phyloP scores from a whole-genome alignment of 2,797 vertebrate genomes.

The Crocodylus rhombifer region DNA sequence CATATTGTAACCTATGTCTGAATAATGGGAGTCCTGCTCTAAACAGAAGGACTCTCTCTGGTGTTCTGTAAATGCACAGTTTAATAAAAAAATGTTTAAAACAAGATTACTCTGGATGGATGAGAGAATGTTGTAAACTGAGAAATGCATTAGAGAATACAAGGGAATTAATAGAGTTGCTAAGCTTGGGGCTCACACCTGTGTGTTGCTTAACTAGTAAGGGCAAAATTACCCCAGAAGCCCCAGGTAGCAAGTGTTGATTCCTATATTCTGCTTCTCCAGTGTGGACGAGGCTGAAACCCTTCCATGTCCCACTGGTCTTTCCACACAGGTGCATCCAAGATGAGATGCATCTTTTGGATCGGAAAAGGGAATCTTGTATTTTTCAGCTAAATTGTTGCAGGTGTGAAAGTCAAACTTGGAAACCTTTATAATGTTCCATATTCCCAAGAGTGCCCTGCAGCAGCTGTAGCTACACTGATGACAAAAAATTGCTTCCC shows the following conservation, averaged over 20 bases:
- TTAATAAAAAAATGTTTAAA: neutral
- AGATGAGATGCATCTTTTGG: neutral
- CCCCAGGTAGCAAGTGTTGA: rapidly evolving
- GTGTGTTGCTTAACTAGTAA: rapidly evolving
- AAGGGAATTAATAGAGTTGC: neutral
- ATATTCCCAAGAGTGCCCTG: neutral
- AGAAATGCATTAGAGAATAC: rapidly evolving
- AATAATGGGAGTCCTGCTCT: neutral
- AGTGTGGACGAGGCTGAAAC: neutral
- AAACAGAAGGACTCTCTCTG: neutral
- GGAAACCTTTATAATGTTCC: rapidly evolving
- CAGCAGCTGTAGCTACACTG: neutral
- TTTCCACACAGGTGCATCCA: neutral
- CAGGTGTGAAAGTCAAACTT: conserved; percentile 13
- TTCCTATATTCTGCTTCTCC: neutral
- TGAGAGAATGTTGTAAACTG: rapidly evolving
- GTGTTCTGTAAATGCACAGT: rapidly evolving
- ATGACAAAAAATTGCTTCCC: neutral
- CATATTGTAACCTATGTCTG: rapidly evolving
- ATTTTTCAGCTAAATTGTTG: neutral
- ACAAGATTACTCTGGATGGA: neutral
- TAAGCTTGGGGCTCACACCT: neutral
- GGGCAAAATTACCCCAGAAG: neutral
- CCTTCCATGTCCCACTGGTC: neutral
- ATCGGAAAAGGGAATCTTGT: neutral